Conservation (phyloP, 2,113 vertebrate genomes). For the Sitta europaea region DNA sequence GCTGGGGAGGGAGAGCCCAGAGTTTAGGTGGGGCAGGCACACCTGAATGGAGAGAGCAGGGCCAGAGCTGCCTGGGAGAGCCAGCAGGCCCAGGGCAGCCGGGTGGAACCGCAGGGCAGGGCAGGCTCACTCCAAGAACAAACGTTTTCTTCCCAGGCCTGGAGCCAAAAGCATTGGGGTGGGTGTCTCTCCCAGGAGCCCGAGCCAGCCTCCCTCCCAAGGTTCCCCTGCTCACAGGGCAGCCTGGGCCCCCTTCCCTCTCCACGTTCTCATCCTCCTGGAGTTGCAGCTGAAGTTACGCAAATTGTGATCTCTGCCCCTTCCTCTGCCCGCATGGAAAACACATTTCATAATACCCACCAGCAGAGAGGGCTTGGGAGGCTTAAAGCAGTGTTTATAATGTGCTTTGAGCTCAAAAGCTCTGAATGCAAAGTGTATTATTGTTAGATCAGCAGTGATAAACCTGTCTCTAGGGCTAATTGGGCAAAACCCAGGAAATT, state of each 20-base stretch:
- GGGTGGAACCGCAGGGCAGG: not conserved
- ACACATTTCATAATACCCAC: conserved; percentile 47
- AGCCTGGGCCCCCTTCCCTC: not conserved
- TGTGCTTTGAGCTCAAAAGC: conserved; percentile 57
- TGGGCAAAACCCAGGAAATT: conserved; percentile 57
- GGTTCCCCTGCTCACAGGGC: not conserved
- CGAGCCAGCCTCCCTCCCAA: not conserved
- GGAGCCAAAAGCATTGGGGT: not conserved
- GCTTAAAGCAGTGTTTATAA: conserved; percentile 26
- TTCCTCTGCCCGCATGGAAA: conserved; percentile 27
- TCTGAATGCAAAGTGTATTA: conserved; percentile 46
- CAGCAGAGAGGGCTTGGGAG: conserved; percentile 34
- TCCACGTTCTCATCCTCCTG: not conserved
- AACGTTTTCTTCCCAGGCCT: not conserved
- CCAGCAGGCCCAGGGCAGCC: not conserved
- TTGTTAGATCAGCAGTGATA: conserved; percentile 63
- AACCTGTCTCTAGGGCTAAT: conserved; percentile 53
- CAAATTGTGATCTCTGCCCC: conserved; percentile 42
- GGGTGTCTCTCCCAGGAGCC: not conserved
- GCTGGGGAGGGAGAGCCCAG: conserved; percentile 70
- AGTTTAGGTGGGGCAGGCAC: not conserved
- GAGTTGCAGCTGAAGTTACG: not conserved
- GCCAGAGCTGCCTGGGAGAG: not conserved
- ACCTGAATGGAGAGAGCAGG: not conserved
- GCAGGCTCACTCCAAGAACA: not conserved